phyloP scores from a whole-genome alignment of 1,140 invertebrate species.

The Orius laevigatus region DNA sequence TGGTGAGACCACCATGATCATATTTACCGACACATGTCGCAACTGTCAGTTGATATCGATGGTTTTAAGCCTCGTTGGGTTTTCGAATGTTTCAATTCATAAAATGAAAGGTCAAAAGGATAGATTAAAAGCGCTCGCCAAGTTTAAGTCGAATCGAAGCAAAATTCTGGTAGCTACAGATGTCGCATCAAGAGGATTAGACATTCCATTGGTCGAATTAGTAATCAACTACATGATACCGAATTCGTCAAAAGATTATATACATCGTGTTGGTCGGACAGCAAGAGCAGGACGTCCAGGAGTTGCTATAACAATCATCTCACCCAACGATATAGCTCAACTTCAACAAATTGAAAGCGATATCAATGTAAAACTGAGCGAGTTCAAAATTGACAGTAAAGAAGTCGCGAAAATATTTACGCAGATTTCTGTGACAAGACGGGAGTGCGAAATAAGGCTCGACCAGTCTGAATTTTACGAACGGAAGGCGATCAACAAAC shows the following conservation, averaged over 20 bases:
- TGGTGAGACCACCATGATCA: slow-evolving; percentile 66
- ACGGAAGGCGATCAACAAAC: slow-evolving; percentile 67
- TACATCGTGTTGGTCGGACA: slow-evolving; percentile 92
- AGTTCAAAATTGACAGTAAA: slow-evolving; percentile 71
- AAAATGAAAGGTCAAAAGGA: slow-evolving; percentile 70
- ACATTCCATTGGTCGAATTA: slow-evolving; percentile 76
- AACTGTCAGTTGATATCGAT: slow-evolving; percentile 72
- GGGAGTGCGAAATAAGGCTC: slow-evolving; percentile 80
- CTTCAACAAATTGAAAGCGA: slow-evolving; percentile 64
- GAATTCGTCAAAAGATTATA: slow-evolving; percentile 77
- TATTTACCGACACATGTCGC: slow-evolving; percentile 90
- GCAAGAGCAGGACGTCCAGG: slow-evolving; percentile 80
- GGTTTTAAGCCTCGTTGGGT: slow-evolving; percentile 68
- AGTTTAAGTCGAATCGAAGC: slow-evolving; percentile 70
- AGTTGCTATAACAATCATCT: slow-evolving; percentile 75
- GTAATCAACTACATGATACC: slow-evolving; percentile 92
- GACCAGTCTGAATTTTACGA: slow-evolving; percentile 87
- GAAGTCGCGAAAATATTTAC: slow-evolving; percentile 74
- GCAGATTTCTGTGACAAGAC: slow-evolving; percentile 75
- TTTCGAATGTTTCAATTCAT: slow-evolving; percentile 74
- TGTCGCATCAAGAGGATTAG: slow-evolving; percentile 79
- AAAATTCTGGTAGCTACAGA: slow-evolving; percentile 91
- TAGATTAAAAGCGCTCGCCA: slow-evolving; percentile 55
- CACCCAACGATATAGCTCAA: slow-evolving; percentile 76
- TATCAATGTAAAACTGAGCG: slow-evolving; percentile 70